Evolutionary conservation across 2,888 invertebrate genomes (phyloP), one percentile per base, ranked within the genome.

Genomic region (Aromia moschata): DNA sequence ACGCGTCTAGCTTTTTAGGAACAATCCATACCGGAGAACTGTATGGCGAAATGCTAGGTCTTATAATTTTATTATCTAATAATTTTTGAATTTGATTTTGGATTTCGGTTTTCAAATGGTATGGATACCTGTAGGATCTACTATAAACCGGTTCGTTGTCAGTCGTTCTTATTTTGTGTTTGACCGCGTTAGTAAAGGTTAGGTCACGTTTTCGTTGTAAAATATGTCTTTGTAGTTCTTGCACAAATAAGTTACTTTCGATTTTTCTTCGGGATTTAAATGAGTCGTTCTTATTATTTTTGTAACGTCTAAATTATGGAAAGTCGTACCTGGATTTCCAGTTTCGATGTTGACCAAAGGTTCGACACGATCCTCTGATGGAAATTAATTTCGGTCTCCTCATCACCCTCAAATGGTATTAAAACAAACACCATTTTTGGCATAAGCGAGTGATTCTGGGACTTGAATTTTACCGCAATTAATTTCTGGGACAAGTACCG

Each of bases 101-200:
- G 30, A 64, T 53, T 62, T 61, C 61, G 11, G 55, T 18, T 45
- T 59, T 53, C 2, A 53, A 17, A 16, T 41, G 33, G 25, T 47
- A 52, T 3, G 53, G 59, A 12, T 59, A 56, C 37, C 60, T 41
- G 44, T 61, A 64, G 5, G 55, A 59, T 31, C 56, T 56, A 4
- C 52, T 52, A 51, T 59, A 62, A 2, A 62, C 47, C n/a, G 58
- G 56, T 5, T 51, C 51, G 11, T 58, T 18, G 14, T 43, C 25
- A 7, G 25, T 25, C 3, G 25, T 25, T 5, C 25, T 3, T 5
- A 25, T 25, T 3, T 25, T 17, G 52, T 62, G 52, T 53, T 63
- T 63, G 3, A 63, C 46, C 2, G 46, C 51, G 9, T 51, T 51
- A 25, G 38, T 51, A 9, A 38, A 51, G 2, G 20, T 25, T 51